Base-by-base conservation (phyloP, 1,140 invertebrate species). In the Tetramorium parvispinum region DNA sequence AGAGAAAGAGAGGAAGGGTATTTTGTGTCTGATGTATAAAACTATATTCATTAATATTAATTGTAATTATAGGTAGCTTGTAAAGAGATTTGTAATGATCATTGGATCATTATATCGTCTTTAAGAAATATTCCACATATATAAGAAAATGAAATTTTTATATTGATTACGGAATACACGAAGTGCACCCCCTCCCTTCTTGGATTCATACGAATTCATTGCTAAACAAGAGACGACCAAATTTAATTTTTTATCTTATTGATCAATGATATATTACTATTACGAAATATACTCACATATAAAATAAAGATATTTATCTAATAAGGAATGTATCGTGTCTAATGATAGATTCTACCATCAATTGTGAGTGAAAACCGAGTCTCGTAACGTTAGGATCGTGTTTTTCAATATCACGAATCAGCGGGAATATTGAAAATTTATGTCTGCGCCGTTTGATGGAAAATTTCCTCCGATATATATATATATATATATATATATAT, bases 381-480 rank as follows among this genome's bases (percentile, higher is more conserved):
- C 18, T 16, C 16, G 13, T 82, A 43, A 71, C 16, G 21, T 21
- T 43, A 59, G 5, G 8, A 55, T 71, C 40, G 13, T 68, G 11
- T 81, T 18, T 82, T 49, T n/a, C 21, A 32, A 75, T 32, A 82
- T 83, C 24, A 71, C 43, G 11, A 49, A 49, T 49, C 51, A 53
- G 51, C 21, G n/a, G 11, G n/a, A 59, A 32, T 27, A 40, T 82
- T 59, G 13, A 24, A 24, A 71, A 32, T 49, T 46, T 82, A 73
- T 73, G 37, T 82, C 66, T 70, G 13, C 24, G 37, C 49, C 37
- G 65, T 51, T 16, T n/a, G 53, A 43, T 6, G 11, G 11, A 10
- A 46, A 59, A 83, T 83, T 59, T 46, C 13, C 53, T 49, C 18
- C 68, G 18, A 83, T 27, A 49, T 70, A 46, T n/a, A 83, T 32